These are phyloP conservation scores for Spodoptera litura DNA, from an alignment of 1,140 invertebrate species.

Conservation along the genomic window DNA sequence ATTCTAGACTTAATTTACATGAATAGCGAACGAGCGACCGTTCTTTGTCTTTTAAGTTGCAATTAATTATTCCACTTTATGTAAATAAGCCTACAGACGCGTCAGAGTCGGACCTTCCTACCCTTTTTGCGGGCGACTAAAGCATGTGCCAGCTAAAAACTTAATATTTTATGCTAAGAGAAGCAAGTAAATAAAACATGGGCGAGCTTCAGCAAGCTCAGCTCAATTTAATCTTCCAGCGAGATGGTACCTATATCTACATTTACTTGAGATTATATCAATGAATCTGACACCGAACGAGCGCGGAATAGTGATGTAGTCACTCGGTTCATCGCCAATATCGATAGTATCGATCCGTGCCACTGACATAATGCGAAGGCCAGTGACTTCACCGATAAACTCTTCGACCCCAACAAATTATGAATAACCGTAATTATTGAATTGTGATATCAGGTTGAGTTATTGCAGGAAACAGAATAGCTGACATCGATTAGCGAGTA, in stretches of 20 bases:
- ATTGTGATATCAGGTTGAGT: slow-evolving; percentile 54
- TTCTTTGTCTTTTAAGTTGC: slow-evolving; percentile 81
- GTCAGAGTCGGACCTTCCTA: slow-evolving; percentile 54
- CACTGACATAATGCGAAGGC: slow-evolving; percentile 63
- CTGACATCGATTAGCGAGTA: slow-evolving; percentile 45
- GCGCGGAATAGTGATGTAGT: slow-evolving; percentile 46
- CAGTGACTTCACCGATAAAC: slow-evolving; percentile 60
- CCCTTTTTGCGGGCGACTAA: slow-evolving; percentile 63
- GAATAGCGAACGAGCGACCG: slow-evolving; percentile 69
- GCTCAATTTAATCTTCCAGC: slow-evolving; percentile 34
- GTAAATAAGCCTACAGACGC: slow-evolving; percentile 72
- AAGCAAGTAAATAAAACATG: slow-evolving; percentile 51
- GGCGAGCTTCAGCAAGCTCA: slow-evolving; percentile 28
- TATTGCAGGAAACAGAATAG: slow-evolving; percentile 49
- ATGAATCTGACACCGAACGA: slow-evolving; percentile 25
- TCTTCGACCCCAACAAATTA: slow-evolving; percentile 57
- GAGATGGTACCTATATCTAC: slow-evolving; percentile 35
- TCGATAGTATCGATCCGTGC: slow-evolving; percentile 56
- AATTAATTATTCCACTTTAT: slow-evolving; percentile 84
- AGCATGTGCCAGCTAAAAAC: slow-evolving; percentile 56
- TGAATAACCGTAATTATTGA: slow-evolving; percentile 66
- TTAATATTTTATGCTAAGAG: slow-evolving; percentile 61
- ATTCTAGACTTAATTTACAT: slow-evolving; percentile 78
- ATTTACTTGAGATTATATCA: slow-evolving; percentile 37
- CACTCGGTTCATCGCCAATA: slow-evolving; percentile 47